These are phyloP conservation scores for Emydoidea blandingii DNA, from an alignment of 2,797 vertebrate genomes.

Conservation along the genomic window DNA sequence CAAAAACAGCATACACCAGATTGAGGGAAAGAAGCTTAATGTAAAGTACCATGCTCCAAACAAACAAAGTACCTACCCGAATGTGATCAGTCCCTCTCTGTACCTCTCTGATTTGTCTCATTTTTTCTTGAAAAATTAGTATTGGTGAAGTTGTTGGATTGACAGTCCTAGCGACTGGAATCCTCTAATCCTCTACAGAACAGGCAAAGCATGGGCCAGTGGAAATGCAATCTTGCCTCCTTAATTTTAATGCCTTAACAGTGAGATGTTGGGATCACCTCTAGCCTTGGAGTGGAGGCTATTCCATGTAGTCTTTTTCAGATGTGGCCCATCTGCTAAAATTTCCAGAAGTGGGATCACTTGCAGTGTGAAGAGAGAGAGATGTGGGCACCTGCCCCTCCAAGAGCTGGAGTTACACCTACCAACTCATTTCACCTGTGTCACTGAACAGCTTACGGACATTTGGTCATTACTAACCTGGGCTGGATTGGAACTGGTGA, in stretches of 20 bases:
- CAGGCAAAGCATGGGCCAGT: neutral
- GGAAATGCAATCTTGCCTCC: accelerated
- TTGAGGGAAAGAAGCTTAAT: conserved; percentile 53
- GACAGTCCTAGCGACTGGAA: neutral
- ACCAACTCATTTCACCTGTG: neutral
- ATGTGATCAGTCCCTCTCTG: conserved; percentile 5
- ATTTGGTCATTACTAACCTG: neutral
- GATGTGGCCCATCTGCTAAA: neutral
- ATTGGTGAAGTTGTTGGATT: neutral
- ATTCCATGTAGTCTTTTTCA: neutral
- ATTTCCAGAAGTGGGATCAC: neutral
- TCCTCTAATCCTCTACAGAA: neutral
- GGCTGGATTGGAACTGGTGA: neutral
- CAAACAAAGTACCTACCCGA: conserved; percentile 29
- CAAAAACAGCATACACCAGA: conserved; percentile 46
- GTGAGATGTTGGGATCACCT: neutral
- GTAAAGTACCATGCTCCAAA: conserved; percentile 34
- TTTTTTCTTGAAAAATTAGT: neutral
- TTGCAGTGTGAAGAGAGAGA: neutral
- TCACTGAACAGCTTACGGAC: too few relatives aligned
- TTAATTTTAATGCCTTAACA: neutral
- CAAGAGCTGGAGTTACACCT: neutral
- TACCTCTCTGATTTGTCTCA: conserved; percentile 32
- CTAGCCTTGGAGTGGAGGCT: accelerated
- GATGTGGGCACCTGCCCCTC: neutral